phyloP scores from a whole-genome alignment of 30 jellyfish, hydroid and myxozoan species.

The Cassiopea andromeda region DNA sequence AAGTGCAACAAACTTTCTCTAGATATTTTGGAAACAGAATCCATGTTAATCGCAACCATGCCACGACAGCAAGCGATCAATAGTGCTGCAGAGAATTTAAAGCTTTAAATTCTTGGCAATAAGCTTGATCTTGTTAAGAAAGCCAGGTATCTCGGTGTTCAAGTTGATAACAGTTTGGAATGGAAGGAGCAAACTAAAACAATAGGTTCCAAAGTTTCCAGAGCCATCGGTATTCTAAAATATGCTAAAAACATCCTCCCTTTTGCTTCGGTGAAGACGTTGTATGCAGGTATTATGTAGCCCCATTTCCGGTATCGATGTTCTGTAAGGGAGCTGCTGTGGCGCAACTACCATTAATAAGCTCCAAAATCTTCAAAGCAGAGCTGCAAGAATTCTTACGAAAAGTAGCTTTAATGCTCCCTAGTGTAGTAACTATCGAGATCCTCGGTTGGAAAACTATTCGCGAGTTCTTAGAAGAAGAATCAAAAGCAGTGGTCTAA shows the following conservation, averaged over 20 bases:
- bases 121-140: slow-evolving; percentile 3
- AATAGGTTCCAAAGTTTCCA: slow-evolving; percentile 15
- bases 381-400: slow-evolving; percentile 5
- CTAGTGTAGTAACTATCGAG: background rate
- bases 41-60: slow-evolving; percentile 26
- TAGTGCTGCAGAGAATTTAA: background rate
- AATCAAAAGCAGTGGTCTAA: background rate
- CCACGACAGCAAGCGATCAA: slow-evolving; percentile 10
- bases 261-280: background rate
- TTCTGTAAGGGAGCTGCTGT: slow-evolving; percentile 48
- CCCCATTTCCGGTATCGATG: slow-evolving; percentile 26
- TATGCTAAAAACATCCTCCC: slow-evolving; percentile 17
- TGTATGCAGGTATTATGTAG: slow-evolving; percentile 10
- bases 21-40: slow-evolving; percentile 14
- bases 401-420: background rate
- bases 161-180: background rate
- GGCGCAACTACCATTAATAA: slow-evolving; percentile 5
- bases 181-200: slow-evolving; percentile 19
- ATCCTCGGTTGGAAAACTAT: background rate
- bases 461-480: background rate
- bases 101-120: slow-evolving; percentile 4
- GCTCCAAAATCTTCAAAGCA: slow-evolving; percentile 14
- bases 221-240: slow-evolving; percentile 20
- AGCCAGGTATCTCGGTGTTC: slow-evolving; percentile 21
- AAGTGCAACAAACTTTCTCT: slow-evolving; percentile 29